Conservation (phyloP, 2,113 vertebrate genomes). For the Cricetomys ansorgei region DNA sequence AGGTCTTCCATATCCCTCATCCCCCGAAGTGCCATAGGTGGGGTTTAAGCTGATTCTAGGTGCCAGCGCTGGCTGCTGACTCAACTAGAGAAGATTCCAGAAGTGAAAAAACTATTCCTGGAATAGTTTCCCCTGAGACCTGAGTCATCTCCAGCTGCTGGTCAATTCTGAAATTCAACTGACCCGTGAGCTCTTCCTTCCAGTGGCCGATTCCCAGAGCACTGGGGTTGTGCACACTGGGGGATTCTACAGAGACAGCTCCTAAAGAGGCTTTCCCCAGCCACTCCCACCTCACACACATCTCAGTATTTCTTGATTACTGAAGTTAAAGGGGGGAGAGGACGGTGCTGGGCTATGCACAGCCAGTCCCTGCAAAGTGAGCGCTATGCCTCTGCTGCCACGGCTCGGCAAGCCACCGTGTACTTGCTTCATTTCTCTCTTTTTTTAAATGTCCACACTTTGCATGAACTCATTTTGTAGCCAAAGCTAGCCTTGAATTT, state of each 20-base stretch:
- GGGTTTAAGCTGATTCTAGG: background rate
- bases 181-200: background rate
- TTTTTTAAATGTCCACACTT: conserved; percentile 2
- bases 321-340: background rate
- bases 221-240: fast-evolving
- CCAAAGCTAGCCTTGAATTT: background rate
- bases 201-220: background rate
- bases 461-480: background rate
- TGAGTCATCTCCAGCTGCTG: conserved; percentile 79
- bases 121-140: conserved; percentile 69
- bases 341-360: fast-evolving
- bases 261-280: background rate
- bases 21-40: fast-evolving
- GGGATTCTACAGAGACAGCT: fast-evolving
- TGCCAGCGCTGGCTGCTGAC: background rate
- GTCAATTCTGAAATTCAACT: conserved; percentile 58
- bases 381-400: background rate
- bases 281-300: no score
- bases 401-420: background rate
- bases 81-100: conserved; percentile 57
- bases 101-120: conserved; percentile 65
- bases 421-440: conserved; percentile 4
- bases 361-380: background rate
- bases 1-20: background rate
- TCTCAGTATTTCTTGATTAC: background rate